Conservation (phyloP, 2,113 vertebrate species). For the Jaculus jaculus region DNA sequence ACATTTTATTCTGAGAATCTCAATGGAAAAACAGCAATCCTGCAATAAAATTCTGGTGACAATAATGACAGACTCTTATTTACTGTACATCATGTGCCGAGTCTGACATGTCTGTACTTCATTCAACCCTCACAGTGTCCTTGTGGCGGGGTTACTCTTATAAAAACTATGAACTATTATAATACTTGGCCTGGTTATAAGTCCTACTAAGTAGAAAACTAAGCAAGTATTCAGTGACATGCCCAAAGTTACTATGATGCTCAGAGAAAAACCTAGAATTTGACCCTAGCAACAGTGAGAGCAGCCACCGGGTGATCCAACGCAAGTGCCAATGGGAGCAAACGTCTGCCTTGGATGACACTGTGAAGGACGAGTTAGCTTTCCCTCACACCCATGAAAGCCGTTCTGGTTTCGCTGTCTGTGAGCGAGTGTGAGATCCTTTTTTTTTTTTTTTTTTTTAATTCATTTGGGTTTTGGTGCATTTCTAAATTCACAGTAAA, state of each 20-base stretch:
- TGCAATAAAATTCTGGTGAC: background rate
- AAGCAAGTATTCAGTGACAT: background rate
- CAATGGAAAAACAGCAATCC: background rate
- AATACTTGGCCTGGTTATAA: background rate
- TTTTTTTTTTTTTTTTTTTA: no score
- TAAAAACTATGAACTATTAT: background rate
- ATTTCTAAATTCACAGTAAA: slow-evolving; percentile 18
- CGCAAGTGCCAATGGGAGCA: background rate
- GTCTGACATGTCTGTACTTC: background rate
- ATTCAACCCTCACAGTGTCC: background rate
- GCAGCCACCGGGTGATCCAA: background rate
- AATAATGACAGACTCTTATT: background rate
- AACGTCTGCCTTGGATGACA: slow-evolving; percentile 26
- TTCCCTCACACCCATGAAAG: background rate
- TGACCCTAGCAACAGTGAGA: background rate
- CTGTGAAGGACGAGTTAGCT: background rate
- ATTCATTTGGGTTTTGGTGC: slow-evolving; percentile 6
- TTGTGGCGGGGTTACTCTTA: background rate
- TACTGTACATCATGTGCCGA: background rate
- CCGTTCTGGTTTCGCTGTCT: background rate
- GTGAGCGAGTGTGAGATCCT: background rate
- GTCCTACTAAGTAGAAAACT: background rate
- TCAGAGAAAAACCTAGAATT: background rate
- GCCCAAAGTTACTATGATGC: background rate
- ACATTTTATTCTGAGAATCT: background rate